Evolutionary conservation across 2,888 invertebrate species (phyloP).

Genomic region (Drosophila mimica): DNA sequence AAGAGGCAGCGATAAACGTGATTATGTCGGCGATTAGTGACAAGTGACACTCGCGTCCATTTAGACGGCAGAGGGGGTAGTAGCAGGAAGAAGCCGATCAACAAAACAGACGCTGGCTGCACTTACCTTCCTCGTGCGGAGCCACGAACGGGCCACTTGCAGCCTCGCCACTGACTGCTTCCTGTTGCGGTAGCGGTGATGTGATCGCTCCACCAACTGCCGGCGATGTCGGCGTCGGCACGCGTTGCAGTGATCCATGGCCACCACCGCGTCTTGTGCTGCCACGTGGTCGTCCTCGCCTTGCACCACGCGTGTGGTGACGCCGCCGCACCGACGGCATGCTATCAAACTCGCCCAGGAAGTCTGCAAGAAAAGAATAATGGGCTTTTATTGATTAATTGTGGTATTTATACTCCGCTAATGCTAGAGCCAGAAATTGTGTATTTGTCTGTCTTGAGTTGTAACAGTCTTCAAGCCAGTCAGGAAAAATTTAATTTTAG

Average conservation of each 20-base stretch:
- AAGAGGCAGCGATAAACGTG: conserved; percentile 72
- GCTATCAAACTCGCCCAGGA: conserved; percentile 82
- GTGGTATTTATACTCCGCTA: conserved; percentile 13
- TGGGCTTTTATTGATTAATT: conserved; percentile 70
- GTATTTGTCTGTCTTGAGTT: background rate
- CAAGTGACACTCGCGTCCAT: conserved; percentile 72
- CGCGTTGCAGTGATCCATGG: conserved; percentile 83
- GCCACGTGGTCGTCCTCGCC: conserved; percentile 91
- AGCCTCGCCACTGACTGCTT: conserved; percentile 51
- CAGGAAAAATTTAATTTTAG: background rate
- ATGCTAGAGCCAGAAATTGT: background rate
- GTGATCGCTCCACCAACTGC: conserved; percentile 38
- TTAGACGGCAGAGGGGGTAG: conserved; percentile 6
- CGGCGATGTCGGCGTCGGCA: conserved; percentile 62
- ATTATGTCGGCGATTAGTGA: conserved; percentile 74
- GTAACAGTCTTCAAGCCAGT: background rate
- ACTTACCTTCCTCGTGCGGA: conserved; percentile 68
- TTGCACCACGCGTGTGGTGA: conserved; percentile 87
- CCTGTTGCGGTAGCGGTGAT: conserved; percentile 65
- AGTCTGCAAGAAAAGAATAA: conserved; percentile 72
- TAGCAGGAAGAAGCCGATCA: conserved; percentile 43
- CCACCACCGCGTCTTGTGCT: conserved; percentile 88
- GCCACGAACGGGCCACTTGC: conserved; percentile 39
- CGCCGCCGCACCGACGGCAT: conserved; percentile 83
- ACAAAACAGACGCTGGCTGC: conserved; percentile 23